phyloP scores from a whole-genome alignment of 2,113 vertebrate genomes.

The Oncorhynchus tshawytscha region DNA sequence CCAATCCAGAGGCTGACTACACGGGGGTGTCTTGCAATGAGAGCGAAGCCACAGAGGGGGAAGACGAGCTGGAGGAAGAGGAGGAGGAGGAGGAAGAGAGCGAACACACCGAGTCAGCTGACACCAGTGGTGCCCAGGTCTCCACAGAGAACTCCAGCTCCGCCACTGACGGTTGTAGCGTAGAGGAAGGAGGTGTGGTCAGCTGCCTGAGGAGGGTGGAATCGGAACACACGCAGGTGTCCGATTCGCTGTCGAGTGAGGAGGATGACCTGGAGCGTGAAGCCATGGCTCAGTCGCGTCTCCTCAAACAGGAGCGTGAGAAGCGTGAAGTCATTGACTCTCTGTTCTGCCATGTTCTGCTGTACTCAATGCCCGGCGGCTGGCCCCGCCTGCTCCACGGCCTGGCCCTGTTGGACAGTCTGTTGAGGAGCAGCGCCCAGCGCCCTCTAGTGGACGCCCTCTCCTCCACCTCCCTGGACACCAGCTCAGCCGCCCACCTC shows the following conservation, averaged over 20 bases:
- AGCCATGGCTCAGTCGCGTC: constrained; percentile 74
- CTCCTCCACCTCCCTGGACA: constrained; percentile 84
- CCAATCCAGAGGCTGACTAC: constrained; percentile 23
- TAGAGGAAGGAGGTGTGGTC: constrained; percentile 63
- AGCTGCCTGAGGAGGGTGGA: constrained; percentile 76
- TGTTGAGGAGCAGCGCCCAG: constrained; percentile 86
- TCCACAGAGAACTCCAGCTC: constrained; percentile 88
- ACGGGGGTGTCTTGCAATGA: constrained; percentile 58
- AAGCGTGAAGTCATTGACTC: constrained; percentile 81
- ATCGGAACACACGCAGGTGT: constrained; percentile 89
- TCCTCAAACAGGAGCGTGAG: constrained; percentile 82
- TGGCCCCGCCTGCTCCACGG: constrained; percentile 84
- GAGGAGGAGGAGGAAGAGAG: constrained; percentile 60
- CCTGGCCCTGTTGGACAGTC: constrained; percentile 85
- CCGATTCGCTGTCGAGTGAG: constrained; percentile 91
- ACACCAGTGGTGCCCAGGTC: constrained; percentile 68
- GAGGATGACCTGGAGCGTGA: constrained; percentile 92
- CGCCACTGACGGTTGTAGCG: constrained; percentile 66
- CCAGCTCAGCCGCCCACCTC: constrained; percentile 87
- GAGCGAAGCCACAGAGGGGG: constrained; percentile 62
- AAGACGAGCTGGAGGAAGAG: constrained; percentile 25
- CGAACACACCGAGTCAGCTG: constrained; percentile 86
- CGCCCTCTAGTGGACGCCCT: constrained; percentile 86
- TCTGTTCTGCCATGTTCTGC: constrained; percentile 86
- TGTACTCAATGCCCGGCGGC: constrained; percentile 86